Base-by-base conservation (phyloP, 2,888 invertebrate genomes). In the Ormyrus nitidulus region DNA sequence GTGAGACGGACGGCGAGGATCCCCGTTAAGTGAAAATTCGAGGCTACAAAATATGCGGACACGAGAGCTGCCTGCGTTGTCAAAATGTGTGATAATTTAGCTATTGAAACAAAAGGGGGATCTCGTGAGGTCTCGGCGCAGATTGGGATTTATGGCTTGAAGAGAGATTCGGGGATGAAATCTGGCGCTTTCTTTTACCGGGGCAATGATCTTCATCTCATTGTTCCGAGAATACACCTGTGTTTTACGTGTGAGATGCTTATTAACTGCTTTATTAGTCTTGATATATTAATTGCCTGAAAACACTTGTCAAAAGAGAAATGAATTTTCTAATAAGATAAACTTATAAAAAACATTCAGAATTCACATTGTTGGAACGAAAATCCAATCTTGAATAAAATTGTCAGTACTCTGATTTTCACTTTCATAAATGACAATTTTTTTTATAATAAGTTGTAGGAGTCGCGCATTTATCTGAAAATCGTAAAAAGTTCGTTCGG, bases 1-100 rank as follows among this genome's bases (percentile, higher is more conserved):
- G 65, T 10, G 56, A 44, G 53, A 11, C 62, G n/a, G 54, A 8
- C 5, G 9, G 10, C 53, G 61, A 34, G 61, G 68, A 69, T 11
- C 62, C 61, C 68, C 72, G 68, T 73, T 64, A 80, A 80, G 73
- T 77, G 68, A 77, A 80, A 80, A 76, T 19, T 77, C 49, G 66
- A 66, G 54, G 11, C 53, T 51, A 13, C 62, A 8, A 5, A 0
- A 68, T 10, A 58, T 46, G 49, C n/a, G 61, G 59, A 68, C 61
- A 34, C 51, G 53, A 53, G 56, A 65, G 59, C 48, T 70, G 61
- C 34, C 3, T 4, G 34, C 59, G 58, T 77, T 69, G 69, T 77
- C 53, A 78, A 79, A 79, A 76, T 73, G 77, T 64, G 70, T 69
- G 77, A 74, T 69, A 70, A 62, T 78, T 81, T 81, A 79, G 76